These are phyloP conservation scores for Ganaspis sp. DNA, from an alignment of 1,140 invertebrate species.

Conservation along the genomic window DNA sequence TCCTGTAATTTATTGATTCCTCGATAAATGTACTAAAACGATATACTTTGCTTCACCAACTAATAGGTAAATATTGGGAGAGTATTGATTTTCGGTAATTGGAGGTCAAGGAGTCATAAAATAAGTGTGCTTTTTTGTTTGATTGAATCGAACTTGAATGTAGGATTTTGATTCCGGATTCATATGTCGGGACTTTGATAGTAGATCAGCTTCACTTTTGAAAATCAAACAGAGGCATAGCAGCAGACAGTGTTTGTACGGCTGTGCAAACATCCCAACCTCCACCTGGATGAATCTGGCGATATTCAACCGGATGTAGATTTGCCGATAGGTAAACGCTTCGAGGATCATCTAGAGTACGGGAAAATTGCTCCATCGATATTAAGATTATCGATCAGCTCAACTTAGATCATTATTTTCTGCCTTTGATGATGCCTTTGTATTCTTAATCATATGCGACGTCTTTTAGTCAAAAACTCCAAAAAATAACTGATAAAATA, in stretches of 20 bases:
- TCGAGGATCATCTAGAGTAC: neutral
- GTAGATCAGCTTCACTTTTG: conserved; percentile 66
- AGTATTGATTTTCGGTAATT: no score
- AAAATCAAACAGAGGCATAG: conserved; percentile 67
- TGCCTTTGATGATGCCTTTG: no score
- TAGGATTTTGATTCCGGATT: neutral
- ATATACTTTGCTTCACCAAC: no score
- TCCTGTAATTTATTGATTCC: no score
- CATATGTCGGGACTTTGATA: neutral
- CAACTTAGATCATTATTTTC: neutral
- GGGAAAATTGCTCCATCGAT: neutral
- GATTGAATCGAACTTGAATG: neutral
- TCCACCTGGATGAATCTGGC: conserved; percentile 66
- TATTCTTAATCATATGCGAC: no score
- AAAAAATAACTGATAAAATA: no score
- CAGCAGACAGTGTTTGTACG: conserved; percentile 68
- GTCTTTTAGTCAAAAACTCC: no score
- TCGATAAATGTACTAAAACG: no score
- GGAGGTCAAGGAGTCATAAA: no score
- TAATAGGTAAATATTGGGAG: no score
- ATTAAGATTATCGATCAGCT: neutral
- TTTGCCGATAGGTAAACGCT: conserved; percentile 56
- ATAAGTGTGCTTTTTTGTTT: neutral
- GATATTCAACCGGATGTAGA: conserved; percentile 61
- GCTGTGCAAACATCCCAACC: conserved; percentile 69